Evolutionary conservation across 2,797 vertebrate genomes (phyloP).

Genomic region (Peromyscus nudipes): DNA sequence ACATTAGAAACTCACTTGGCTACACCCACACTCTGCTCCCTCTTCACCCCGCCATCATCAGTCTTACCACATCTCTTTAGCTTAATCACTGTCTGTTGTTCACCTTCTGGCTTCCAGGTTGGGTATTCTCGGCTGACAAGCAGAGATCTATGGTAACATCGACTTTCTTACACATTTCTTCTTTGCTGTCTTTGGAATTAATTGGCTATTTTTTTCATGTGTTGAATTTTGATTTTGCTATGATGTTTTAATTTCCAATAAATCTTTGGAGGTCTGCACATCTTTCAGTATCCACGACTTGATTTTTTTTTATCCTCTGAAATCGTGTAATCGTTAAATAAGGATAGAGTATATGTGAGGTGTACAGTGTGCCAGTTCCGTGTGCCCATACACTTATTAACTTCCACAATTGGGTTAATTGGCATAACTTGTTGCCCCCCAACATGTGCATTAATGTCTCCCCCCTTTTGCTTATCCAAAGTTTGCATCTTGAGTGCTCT

Average conservation of each 20-base stretch:
- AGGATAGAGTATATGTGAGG: not conserved
- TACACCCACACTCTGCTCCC: rapidly evolving
- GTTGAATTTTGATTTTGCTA: not conserved
- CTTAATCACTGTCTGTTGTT: not conserved
- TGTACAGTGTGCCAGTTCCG: no score
- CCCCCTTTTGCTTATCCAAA: not conserved
- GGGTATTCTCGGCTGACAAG: not conserved
- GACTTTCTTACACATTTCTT: not conserved
- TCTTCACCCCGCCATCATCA: no score
- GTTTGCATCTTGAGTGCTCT: not conserved
- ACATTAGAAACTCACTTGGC: not conserved
- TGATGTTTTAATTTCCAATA: not conserved
- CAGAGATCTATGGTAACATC: not conserved
- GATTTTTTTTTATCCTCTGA: no score
- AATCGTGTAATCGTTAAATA: no score
- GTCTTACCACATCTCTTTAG: not conserved
- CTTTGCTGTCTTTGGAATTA: not conserved
- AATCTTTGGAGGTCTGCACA: not conserved
- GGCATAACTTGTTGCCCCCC: no score
- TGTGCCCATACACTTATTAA: not conserved
- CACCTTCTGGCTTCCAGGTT: not conserved
- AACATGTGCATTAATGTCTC: no score
- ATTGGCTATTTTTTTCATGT: not conserved
- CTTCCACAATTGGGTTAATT: not conserved
- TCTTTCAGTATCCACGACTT: not conserved